These are phyloP conservation scores for Paguma larvata DNA, from an alignment of 2,797 vertebrate species.

Conservation along the genomic window DNA sequence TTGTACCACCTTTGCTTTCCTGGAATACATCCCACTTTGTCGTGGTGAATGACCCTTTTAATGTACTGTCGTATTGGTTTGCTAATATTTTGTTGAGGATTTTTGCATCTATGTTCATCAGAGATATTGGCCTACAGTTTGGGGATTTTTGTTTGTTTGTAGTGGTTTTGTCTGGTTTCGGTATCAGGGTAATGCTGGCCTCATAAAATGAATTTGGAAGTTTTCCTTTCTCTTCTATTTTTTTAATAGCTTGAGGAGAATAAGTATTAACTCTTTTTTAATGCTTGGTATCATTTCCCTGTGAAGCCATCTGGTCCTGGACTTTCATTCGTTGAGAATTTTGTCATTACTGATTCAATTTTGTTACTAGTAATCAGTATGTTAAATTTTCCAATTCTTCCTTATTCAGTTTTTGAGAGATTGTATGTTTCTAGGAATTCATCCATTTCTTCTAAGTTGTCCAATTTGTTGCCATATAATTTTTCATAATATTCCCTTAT, in stretches of 20 bases:
- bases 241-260: not conserved
- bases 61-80: not conserved
- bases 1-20: not conserved
- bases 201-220: not conserved
- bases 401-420: not conserved
- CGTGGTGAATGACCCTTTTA: not conserved
- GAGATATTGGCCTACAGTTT: not conserved
- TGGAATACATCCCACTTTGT: not conserved
- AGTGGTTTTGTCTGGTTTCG: not conserved
- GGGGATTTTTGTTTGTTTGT: not conserved
- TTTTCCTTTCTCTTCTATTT: not conserved
- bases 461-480: not conserved
- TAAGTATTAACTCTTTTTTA: not conserved
- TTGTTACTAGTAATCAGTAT: not conserved
- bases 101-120: not conserved
- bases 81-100: not conserved
- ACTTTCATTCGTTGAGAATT: not conserved
- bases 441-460: not conserved
- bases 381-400: not conserved
- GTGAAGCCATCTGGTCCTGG: not conserved
- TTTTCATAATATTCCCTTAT: not conserved
- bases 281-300: not conserved
- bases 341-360: not conserved
- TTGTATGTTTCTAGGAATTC: not conserved
- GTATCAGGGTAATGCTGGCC: not conserved